phyloP scores from a whole-genome alignment of 2,113 vertebrate species.

The Phrynosoma platyrhinos region DNA sequence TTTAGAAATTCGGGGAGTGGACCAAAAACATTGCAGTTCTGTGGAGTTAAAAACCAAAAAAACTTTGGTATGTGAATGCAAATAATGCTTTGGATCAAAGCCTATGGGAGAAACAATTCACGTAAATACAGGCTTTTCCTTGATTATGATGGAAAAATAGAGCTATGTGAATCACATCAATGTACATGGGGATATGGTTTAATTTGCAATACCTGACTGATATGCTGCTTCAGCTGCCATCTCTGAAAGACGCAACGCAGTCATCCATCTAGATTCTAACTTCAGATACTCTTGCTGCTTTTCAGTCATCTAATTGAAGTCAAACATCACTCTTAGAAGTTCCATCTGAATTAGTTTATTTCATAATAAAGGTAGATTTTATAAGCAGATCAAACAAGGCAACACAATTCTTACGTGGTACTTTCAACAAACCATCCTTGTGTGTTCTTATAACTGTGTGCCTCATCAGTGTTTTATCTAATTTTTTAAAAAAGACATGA shows the following conservation, averaged over 20 bases:
- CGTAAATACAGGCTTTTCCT: not conserved
- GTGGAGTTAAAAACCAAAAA: not conserved
- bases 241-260: constrained; percentile 79
- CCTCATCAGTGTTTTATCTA: not conserved
- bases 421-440: not conserved
- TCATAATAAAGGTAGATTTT: not conserved
- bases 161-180: not conserved
- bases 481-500: not conserved
- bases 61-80: not conserved
- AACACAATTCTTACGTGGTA: no score
- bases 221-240: constrained; percentile 85
- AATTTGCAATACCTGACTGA: constrained; percentile 72
- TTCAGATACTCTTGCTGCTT: constrained; percentile 79
- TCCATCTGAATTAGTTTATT: not conserved
- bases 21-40: not conserved
- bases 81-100: not conserved
- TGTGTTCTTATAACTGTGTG: not conserved
- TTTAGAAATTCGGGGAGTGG: not conserved
- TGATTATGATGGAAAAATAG: not conserved
- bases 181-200: not conserved
- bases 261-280: constrained; percentile 82
- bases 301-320: constrained; percentile 71
- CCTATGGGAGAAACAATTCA: not conserved
- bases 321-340: not conserved
- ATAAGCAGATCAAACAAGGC: not conserved